Conservation (phyloP, 2,113 vertebrate species). For the Butastur rufipennis region DNA sequence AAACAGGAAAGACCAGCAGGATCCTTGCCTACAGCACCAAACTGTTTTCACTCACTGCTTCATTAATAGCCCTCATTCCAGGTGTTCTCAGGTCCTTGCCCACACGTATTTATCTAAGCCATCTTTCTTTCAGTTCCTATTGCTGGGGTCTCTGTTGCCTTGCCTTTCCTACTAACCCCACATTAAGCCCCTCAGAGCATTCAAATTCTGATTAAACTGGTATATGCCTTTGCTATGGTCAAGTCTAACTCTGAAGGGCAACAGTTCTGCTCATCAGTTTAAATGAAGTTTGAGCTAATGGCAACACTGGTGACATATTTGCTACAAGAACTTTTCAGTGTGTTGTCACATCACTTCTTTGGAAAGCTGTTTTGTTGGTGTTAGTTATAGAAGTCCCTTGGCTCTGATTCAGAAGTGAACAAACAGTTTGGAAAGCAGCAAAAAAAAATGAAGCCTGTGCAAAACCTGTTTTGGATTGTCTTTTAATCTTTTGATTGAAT, state of each 20-base stretch:
- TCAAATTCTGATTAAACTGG: background rate
- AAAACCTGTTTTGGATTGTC: background rate
- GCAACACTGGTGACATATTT: background rate
- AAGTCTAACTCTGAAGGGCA: background rate
- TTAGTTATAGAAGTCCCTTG: background rate
- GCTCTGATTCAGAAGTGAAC: background rate
- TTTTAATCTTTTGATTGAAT: background rate
- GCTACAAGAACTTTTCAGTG: background rate
- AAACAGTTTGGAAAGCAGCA: background rate
- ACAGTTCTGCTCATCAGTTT: background rate
- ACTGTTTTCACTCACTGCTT: background rate
- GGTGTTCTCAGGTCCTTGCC: background rate
- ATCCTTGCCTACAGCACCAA: background rate
- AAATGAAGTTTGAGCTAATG: background rate
- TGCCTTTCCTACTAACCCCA: background rate
- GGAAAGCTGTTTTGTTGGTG: background rate
- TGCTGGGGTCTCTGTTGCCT: background rate
- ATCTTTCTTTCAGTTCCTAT: background rate
- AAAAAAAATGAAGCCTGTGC: background rate
- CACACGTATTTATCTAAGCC: background rate
- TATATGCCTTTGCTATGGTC: background rate
- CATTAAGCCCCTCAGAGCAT: background rate
- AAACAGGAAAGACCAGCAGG: background rate
- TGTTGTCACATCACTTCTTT: background rate
- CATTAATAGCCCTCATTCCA: background rate